Evolutionary conservation across 2,888 invertebrate species (phyloP), one percentile per base, ranked within the genome.

Genomic region (Acrocyrtus sp.): DNA sequence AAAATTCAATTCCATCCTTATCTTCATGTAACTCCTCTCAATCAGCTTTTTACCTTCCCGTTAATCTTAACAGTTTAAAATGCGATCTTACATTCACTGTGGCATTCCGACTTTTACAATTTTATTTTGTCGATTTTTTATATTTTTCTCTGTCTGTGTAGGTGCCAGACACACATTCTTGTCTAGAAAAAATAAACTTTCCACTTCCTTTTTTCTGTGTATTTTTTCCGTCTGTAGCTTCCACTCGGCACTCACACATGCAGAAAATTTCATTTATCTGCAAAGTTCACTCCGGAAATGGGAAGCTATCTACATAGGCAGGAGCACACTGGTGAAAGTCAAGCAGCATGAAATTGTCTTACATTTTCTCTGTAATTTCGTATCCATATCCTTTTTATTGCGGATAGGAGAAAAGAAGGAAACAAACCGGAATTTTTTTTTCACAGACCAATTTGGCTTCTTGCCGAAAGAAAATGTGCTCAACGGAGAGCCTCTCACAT

Each of bases 401-500:
- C n/a, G n/a, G n/a, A n/a, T n/a, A n/a, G 24, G 43, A 19, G 26
- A 17, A 45, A 19, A 56, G 56, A 43, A 65, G n/a, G n/a, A n/a
- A n/a, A n/a, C n/a, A n/a, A n/a, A n/a, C n/a, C n/a, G n/a, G 34
- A 34, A 17, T 43, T 58, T 1, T 8, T 26, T n/a, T 27, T 8
- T 66, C 66, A 48, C 39, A 66, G 58, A 60, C 58, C 60, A 58
- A 68, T 68, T 68, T 68, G 67, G 67, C 51, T 39, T 22, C 43
- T 4, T 60, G 67, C 67, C 67, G 51, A 53, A 29, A n/a, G 21
- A 67, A 54, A 50, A 53, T 53, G 67, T 68, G 50, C 67, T 60
- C 60, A 53, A 68, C n/a, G n/a, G n/a, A n/a, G n/a, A n/a, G n/a
- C n/a, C n/a, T n/a, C 67, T 68, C 58, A 60, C 67, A 68, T 53